Evolutionary conservation across 2,888 invertebrate genomes (phyloP).

Genomic region (Athetis lepigone): DNA sequence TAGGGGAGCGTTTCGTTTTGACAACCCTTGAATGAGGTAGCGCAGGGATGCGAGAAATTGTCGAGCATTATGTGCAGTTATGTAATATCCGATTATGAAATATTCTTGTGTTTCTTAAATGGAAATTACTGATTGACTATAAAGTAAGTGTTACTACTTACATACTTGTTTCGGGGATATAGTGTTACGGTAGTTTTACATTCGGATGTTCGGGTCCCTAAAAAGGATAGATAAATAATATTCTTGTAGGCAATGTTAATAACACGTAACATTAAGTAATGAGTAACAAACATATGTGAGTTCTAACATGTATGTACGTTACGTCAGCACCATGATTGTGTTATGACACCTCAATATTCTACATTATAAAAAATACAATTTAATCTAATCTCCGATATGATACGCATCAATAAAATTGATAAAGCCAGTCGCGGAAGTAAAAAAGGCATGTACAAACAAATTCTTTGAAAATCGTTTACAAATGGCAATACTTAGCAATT

Average conservation of each 20-base stretch:
- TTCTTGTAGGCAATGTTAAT: background rate
- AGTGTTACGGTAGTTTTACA: too few relatives aligned
- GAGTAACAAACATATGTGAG: background rate
- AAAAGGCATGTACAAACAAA: conserved; percentile 10
- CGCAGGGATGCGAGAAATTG: conserved; percentile 75
- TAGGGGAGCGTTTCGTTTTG: conserved; percentile 83
- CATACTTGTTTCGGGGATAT: too few relatives aligned
- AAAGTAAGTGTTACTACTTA: too few relatives aligned
- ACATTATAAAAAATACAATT: conserved; percentile 1
- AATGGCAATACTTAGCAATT: conserved; percentile 18
- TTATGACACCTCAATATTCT: conserved; percentile 6
- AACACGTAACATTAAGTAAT: background rate
- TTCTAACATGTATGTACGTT: background rate
- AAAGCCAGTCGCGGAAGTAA: conserved; percentile 32
- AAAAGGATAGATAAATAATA: background rate
- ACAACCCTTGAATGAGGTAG: conserved; percentile 75
- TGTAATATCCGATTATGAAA: conserved; percentile 28
- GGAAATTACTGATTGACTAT: background rate
- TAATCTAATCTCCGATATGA: conserved; percentile 36
- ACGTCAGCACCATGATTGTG: conserved; percentile 4
- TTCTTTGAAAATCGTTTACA: conserved; percentile 34
- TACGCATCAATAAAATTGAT: conserved; percentile 26
- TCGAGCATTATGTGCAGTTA: conserved; percentile 57
- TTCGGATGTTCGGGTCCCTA: too few relatives aligned
- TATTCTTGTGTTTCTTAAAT: background rate